Base-by-base conservation (phyloP, 2,797 vertebrate species). In the Sarcoramphus papa region DNA sequence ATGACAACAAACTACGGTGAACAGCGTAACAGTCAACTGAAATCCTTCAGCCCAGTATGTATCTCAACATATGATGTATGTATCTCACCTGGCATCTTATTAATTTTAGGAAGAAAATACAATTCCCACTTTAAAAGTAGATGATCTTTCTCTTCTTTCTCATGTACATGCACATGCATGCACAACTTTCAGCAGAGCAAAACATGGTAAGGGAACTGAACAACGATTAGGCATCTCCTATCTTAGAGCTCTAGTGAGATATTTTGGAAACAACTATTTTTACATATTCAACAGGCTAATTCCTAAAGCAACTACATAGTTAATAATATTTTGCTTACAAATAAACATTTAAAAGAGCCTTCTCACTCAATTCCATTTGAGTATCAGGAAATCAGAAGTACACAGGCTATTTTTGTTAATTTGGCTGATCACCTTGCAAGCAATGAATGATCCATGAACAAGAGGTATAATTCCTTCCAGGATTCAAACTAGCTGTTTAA, bases 61-160 rank as follows among this genome's bases (percentile, higher is more conserved):
- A 47, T 37, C 35, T 54, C 37, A 51, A 59, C 18, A 37, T 8
- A 27, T 0, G 1, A 6, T 2, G 1, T 6, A 68, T 12, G 3
- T 30, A 30, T 57, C 31, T 70, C 53, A 48, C 6, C 27, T 31
- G 25, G 21, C 8, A 48, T 48, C 65, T 68, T 35, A 60, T 4
- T 37, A 53, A 53, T 53, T 53, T 7, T n/a, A 43, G 0, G 0
- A 85, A 85, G 13, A 92, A 78, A 88, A 54, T 22, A 59, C 17
- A 69, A 69, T 62, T 82, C 15, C 14, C 33, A 40, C 24, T 50
- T 91, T 72, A 45, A 62, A 70, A 65, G 13, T 14, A 67, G 19
- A 8, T 37, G 15, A 13, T 31, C n/a, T 57, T 83, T 54, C n/a
- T 37, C 79, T 48, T 37, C 12, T 37, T 77, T 41, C 37, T 50